phyloP scores from a whole-genome alignment of 2,888 invertebrate genomes.

The Harpalus rubripes region DNA sequence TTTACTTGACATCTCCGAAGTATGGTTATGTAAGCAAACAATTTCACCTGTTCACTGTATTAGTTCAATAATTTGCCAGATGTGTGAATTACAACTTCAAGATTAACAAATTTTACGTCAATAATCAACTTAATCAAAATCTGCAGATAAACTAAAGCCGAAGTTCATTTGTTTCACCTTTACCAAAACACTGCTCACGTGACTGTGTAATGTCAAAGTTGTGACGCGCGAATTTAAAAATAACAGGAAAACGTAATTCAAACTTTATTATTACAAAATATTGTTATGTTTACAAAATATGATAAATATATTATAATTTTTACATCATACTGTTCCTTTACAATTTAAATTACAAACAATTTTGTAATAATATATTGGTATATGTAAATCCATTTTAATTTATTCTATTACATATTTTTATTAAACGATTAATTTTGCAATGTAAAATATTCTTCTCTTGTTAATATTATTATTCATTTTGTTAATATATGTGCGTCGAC shows the following conservation, averaged over 20 bases:
- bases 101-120: not conserved
- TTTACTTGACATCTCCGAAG: constrained; percentile 5
- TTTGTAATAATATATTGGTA: too few relatives aligned
- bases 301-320: too few relatives aligned
- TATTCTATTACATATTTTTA: too few relatives aligned
- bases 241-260: not conserved
- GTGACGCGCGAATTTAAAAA: constrained; percentile 34
- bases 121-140: not conserved
- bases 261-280: too few relatives aligned
- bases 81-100: not conserved
- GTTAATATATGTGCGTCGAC: too few relatives aligned
- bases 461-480: too few relatives aligned
- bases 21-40: constrained; percentile 53
- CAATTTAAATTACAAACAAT: too few relatives aligned
- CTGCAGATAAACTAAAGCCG: not conserved
- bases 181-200: constrained; percentile 52
- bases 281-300: too few relatives aligned
- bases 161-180: constrained; percentile 41
- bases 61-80: not conserved
- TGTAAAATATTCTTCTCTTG: too few relatives aligned
- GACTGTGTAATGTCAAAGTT: constrained; percentile 41
- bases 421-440: too few relatives aligned
- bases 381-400: too few relatives aligned
- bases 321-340: too few relatives aligned
- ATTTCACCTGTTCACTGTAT: constrained; percentile 4